phyloP scores from a whole-genome alignment of 30 jellyfish, hydroid and myxozoan genomes.

The Rhopilema esculentum region DNA sequence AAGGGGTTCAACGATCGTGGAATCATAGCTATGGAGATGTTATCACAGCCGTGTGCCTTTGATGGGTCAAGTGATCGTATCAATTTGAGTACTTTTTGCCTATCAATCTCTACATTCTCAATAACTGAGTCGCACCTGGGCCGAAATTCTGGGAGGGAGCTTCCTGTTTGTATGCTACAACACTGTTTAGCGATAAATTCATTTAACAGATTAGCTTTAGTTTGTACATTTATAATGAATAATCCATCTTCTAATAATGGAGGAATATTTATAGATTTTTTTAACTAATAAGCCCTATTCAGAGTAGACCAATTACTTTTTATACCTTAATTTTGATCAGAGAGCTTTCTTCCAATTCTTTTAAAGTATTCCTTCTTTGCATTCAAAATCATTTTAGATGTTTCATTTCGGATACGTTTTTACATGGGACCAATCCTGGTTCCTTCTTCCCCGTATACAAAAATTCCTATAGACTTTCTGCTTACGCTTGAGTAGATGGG shows the following conservation, averaged over 20 bases:
- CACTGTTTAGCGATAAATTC: too few species aligned
- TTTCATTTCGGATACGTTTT: conserved; percentile 11
- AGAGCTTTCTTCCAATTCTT: conserved; percentile 4
- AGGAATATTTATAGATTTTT: conserved; percentile 12
- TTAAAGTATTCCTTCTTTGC: background rate
- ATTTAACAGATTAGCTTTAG: too few species aligned
- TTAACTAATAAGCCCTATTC: background rate
- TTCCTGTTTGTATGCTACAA: too few species aligned
- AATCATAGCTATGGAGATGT: too few species aligned
- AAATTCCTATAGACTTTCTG: background rate
- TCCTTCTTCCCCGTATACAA: background rate
- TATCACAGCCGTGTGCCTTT: too few species aligned
- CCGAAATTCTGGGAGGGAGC: too few species aligned
- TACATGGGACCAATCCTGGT: conserved; percentile 7
- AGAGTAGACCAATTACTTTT: conserved; percentile 25
- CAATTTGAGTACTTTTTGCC: too few species aligned
- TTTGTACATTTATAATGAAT: too few species aligned
- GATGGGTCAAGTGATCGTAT: too few species aligned
- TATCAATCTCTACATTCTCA: too few species aligned
- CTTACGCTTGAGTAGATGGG: conserved; percentile 27
- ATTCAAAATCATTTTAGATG: conserved; percentile 15
- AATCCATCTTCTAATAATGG: conserved; percentile 28
- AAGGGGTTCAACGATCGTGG: conserved; percentile 59
- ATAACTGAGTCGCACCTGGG: too few species aligned
- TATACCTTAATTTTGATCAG: background rate